These are phyloP conservation scores for Stegophylla sp. DNA, from an alignment of 2,888 invertebrate species.

Conservation along the genomic window DNA sequence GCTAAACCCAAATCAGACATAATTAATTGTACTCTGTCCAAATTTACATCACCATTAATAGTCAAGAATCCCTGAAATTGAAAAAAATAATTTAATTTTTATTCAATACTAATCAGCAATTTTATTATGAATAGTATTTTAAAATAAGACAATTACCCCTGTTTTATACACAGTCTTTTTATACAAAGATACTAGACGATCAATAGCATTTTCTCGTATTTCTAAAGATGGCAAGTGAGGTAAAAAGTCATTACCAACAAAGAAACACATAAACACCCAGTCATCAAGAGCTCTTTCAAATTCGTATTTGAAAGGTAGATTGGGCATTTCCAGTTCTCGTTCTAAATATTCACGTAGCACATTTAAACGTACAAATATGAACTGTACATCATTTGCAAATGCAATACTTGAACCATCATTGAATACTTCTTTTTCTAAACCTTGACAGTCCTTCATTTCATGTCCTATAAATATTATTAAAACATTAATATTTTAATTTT, in stretches of 20 bases:
- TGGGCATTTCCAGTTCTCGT: constrained; percentile 82
- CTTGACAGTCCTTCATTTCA: constrained; percentile 80
- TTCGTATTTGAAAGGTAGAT: constrained; percentile 79
- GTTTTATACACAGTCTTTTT: constrained; percentile 94
- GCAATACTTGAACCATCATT: constrained; percentile 47
- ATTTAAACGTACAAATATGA: constrained; percentile 90
- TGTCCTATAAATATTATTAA: constrained; percentile 70
- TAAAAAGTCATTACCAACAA: constrained; percentile 98
- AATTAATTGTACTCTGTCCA: constrained; percentile 92
- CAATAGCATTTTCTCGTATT: constrained; percentile 95
- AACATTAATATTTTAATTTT: not conserved
- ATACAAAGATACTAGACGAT: constrained; percentile 88
- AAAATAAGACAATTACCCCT: constrained; percentile 69
- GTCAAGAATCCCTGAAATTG: constrained; percentile 85
- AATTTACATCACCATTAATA: constrained; percentile 89
- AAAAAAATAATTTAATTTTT: constrained; percentile 47
- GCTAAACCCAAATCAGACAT: constrained; percentile 90
- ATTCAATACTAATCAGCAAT: not conserved
- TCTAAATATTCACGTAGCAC: constrained; percentile 91
- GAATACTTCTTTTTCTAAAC: constrained; percentile 62
- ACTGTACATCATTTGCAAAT: constrained; percentile 80
- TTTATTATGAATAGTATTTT: not conserved
- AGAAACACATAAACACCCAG: constrained; percentile 96
- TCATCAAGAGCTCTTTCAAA: constrained; percentile 94
- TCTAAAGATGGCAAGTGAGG: constrained; percentile 95